Base-by-base conservation (phyloP, 1,140 invertebrate species). In the Drosophila ogumai region DNA sequence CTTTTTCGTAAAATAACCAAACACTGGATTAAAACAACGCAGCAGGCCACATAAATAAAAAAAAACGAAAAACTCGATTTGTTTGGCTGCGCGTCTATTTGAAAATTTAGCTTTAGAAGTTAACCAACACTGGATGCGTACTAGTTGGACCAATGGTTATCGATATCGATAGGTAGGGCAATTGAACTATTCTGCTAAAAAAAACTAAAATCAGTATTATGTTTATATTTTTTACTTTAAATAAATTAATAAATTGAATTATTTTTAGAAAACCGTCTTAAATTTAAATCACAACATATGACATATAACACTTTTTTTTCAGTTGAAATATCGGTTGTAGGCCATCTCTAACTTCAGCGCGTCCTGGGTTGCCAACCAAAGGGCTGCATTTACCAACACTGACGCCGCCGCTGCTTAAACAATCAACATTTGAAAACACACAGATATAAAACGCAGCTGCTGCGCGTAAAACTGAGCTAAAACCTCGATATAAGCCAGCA, bases 31-130 rank as follows among this genome's bases (percentile, higher is more conserved):
- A 19, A 15, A 12, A 34, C 5, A 38, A 55, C 15, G 1, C 28
- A 58, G 41, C 66, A 32, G 43, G 34, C 19, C 15, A 36, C 32
- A 59, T 47, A 31, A 25, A 69, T 28, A 68, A 61, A 72, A 25
- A 32, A 25, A 36, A 72, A 72, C 43, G n/a, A 47, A 34, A 19
- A 34, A 52, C 41, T 43, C 36, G 17, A 57, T n/a, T n/a, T 38
- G 34, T 54, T 54, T 54, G 34, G 52, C 52, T 55, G 52, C 52
- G 52, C 52, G 61, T 50, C 66, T 52, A 44, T 69, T 69, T 69
- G 46, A 69, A 66, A 66, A 52, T 67, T 25, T n/a, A n/a, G 12
- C 10, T 32, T 8, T 4, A 5, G 12, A 7, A 2, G 31, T 66
- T 68, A 28, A 3, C 28, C 61, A 52, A 43, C 66, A 68, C 60